Evolutionary conservation across 2,113 vertebrate genomes (phyloP).

Genomic region (Sciurus niger): DNA sequence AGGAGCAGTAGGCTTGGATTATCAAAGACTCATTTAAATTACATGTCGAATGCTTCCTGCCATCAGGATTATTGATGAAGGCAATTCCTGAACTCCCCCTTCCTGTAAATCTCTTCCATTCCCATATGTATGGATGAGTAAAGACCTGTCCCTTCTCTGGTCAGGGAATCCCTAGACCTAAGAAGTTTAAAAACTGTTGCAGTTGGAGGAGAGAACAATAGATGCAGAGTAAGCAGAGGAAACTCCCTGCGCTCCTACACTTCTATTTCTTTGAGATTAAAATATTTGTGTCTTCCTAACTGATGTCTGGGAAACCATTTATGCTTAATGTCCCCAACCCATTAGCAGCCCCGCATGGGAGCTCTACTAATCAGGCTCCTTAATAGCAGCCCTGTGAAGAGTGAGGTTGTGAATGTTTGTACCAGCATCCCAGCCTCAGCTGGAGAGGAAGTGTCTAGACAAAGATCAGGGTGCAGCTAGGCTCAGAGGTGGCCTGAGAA

Average conservation of each 20-base stretch:
- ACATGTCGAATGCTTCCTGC: conserved; percentile 18
- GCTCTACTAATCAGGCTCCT: conserved; percentile 78
- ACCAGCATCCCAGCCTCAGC: conserved; percentile 63
- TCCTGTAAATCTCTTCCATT: not conserved
- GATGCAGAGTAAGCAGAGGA: not conserved
- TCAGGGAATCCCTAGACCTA: conserved; percentile 5
- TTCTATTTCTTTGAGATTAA: conserved; percentile 71
- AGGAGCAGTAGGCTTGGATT: conserved; percentile 25
- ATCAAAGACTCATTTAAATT: conserved; percentile 20
- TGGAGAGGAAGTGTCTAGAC: conserved; percentile 69
- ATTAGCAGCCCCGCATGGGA: conserved; percentile 77
- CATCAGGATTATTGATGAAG: not conserved
- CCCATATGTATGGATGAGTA: not conserved
- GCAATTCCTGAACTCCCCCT: not conserved
- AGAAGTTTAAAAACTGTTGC: conserved; percentile 32
- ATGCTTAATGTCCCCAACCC: conserved; percentile 75
- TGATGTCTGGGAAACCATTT: conserved; percentile 72
- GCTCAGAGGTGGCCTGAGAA: conserved; percentile 44
- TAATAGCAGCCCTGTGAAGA: conserved; percentile 62
- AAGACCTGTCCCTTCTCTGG: not conserved
- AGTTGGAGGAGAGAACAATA: not conserved
- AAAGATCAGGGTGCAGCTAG: conserved; percentile 25
- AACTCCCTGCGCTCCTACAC: not conserved
- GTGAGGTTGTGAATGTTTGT: not conserved
- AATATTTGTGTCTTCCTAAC: conserved; percentile 78